Evolutionary conservation across 2,113 vertebrate genomes (phyloP).

Genomic region (Odocoileus virginianus): DNA sequence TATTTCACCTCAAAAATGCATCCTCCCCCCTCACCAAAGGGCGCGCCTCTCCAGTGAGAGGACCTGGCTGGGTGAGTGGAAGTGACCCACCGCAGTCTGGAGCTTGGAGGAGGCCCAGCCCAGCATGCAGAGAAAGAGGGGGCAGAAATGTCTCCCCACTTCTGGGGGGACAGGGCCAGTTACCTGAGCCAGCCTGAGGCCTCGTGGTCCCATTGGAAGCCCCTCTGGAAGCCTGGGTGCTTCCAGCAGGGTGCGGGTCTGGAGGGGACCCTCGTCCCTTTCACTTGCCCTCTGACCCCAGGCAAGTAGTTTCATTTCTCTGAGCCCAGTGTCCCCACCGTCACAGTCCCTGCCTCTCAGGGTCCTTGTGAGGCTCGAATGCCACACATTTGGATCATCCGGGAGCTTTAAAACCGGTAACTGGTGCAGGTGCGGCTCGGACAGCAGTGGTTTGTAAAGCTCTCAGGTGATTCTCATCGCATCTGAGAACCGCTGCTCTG

Average conservation of each 20-base stretch:
- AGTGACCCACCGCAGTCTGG: background rate
- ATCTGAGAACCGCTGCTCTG: background rate
- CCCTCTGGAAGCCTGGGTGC: background rate
- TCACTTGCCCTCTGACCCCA: background rate
- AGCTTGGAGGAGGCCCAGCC: background rate
- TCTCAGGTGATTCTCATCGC: background rate
- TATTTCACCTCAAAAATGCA: constrained; percentile 70
- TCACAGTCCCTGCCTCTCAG: background rate
- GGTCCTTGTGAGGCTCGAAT: background rate
- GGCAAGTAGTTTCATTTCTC: background rate
- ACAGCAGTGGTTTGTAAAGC: background rate
- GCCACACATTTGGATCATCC: background rate
- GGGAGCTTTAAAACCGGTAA: background rate
- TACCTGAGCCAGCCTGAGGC: background rate
- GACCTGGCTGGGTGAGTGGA: background rate
- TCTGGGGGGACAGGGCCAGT: background rate
- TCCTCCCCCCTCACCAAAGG: constrained; percentile 45
- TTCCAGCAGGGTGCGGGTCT: background rate
- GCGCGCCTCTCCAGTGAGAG: constrained; percentile 16
- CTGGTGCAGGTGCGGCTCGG: fast-evolving
- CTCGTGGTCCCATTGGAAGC: background rate
- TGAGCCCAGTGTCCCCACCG: background rate
- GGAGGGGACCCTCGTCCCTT: background rate
- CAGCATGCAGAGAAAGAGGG: background rate
- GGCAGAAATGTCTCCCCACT: background rate